phyloP scores from a whole-genome alignment of 2,797 vertebrate genomes.

The Sciurus carolinensis region DNA sequence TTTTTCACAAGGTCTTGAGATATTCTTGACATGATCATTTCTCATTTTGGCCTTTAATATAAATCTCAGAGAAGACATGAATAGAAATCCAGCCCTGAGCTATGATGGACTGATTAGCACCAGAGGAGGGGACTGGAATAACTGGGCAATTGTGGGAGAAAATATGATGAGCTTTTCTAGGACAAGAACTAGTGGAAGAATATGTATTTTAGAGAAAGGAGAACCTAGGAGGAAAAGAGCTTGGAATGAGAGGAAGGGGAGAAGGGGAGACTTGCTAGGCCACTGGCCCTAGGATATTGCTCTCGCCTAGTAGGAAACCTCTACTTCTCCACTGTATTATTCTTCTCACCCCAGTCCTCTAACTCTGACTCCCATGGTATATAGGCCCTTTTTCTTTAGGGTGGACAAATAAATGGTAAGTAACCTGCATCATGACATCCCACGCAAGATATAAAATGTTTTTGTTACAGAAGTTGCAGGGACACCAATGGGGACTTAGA shows the following conservation, averaged over 20 bases:
- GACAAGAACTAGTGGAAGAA: neutral
- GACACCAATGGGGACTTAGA: neutral
- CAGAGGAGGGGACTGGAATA: neutral
- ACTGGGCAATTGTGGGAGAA: neutral
- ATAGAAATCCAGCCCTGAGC: neutral
- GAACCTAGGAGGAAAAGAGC: neutral
- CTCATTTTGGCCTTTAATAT: neutral
- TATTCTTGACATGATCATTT: neutral
- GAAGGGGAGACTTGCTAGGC: neutral
- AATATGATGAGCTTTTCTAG: neutral
- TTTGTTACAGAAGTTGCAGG: slow-evolving; percentile 4
- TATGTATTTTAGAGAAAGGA: neutral
- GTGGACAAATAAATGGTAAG: neutral
- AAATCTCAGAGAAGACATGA: slow-evolving; percentile 11
- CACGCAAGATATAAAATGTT: neutral
- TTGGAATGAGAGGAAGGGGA: neutral
- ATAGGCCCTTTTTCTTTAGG: neutral
- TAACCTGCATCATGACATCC: neutral
- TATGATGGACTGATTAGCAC: neutral
- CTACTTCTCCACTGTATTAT: too few species aligned
- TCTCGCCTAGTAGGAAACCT: neutral
- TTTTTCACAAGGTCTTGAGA: neutral
- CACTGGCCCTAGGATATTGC: rapidly evolving
- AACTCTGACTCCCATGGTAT: neutral
- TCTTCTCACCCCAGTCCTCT: neutral